phyloP scores from a whole-genome alignment of 2,113 vertebrate genomes.

The Antidorcas marsupialis region DNA sequence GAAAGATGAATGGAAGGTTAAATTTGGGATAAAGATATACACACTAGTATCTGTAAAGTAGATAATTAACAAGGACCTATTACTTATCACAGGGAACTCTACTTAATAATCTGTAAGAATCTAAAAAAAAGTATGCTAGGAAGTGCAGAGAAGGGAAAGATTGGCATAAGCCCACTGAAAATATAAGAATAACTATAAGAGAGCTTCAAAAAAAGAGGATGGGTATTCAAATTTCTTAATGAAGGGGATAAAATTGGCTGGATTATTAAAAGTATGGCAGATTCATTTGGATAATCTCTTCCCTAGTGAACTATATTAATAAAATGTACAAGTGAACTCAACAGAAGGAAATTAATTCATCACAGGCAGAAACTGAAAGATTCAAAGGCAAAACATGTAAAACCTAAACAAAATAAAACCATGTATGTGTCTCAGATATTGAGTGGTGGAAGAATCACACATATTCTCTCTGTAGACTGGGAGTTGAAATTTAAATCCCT shows the following conservation, averaged over 20 bases:
- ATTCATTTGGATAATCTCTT: not conserved
- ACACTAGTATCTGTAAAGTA: not conserved
- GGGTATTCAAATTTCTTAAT: not conserved
- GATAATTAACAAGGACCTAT: not conserved
- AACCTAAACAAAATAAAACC: not conserved
- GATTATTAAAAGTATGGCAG: not conserved
- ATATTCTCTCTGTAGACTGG: not conserved
- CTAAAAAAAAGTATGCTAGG: not conserved
- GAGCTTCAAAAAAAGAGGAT: not conserved
- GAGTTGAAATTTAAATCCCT: not conserved
- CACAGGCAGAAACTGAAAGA: not conserved
- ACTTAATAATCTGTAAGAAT: not conserved
- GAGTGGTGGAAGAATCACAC: not conserved
- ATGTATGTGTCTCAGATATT: not conserved
- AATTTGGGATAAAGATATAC: not conserved
- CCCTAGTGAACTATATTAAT: not conserved
- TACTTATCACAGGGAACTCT: not conserved
- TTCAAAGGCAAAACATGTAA: not conserved
- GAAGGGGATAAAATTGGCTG: not conserved
- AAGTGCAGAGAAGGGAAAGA: not conserved
- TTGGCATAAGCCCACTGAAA: not conserved
- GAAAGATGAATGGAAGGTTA: not conserved
- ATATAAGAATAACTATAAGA: not conserved
- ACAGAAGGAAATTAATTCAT: not conserved
- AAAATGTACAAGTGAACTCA: not conserved